Evolutionary conservation across 2,888 invertebrate species (phyloP).

Genomic region (Cryptocephalus moraei): DNA sequence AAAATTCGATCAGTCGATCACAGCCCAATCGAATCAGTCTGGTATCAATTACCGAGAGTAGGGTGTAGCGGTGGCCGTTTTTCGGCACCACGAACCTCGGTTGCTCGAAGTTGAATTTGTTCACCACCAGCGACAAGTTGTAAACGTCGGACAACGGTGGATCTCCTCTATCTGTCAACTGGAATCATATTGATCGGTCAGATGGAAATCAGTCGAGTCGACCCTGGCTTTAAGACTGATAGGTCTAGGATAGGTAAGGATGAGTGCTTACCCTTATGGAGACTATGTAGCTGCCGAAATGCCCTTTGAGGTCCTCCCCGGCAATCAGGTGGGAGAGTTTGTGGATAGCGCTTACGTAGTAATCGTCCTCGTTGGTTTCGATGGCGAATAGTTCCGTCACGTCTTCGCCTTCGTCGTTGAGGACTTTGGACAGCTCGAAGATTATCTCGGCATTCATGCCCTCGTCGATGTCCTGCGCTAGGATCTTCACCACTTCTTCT

Average conservation of each 20-base stretch:
- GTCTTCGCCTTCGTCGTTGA: slow-evolving; percentile 42
- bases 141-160: slow-evolving; percentile 33
- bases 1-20: background rate
- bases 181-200: too few relatives aligned
- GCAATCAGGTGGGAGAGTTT: slow-evolving; percentile 39
- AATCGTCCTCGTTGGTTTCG: slow-evolving; percentile 13
- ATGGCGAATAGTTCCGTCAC: slow-evolving; percentile 21
- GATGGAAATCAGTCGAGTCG: too few relatives aligned
- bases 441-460: slow-evolving; percentile 16
- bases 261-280: slow-evolving; percentile 37
- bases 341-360: slow-evolving; percentile 25
- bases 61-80: slow-evolving; percentile 30
- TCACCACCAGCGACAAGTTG: slow-evolving; percentile 27
- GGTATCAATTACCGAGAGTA: slow-evolving; percentile 42
- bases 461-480: slow-evolving; percentile 17
- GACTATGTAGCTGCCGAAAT: slow-evolving; percentile 48
- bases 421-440: slow-evolving; percentile 28
- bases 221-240: too few relatives aligned
- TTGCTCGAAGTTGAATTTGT: slow-evolving; percentile 47
- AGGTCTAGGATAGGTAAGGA: too few relatives aligned
- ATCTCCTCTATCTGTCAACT: slow-evolving; percentile 49
- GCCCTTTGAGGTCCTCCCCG: slow-evolving; percentile 39
- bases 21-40: slow-evolving; percentile 1
- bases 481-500: slow-evolving; percentile 15
- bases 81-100: slow-evolving; percentile 47